phyloP scores from a whole-genome alignment of 2,888 invertebrate species.

The Athrips mouffetella region DNA sequence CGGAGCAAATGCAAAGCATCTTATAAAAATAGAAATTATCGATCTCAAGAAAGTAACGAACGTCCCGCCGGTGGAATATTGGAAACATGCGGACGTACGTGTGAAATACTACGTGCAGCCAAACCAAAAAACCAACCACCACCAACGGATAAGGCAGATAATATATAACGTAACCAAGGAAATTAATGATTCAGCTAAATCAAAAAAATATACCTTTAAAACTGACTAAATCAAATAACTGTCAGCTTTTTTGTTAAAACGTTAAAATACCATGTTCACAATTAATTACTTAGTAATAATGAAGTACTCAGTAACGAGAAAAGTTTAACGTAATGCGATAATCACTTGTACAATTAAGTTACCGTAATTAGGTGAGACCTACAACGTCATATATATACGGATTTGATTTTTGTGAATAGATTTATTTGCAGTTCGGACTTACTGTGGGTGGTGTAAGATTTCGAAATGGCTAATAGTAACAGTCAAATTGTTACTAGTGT shows the following conservation, averaged over 20 bases:
- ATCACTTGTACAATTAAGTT: background rate
- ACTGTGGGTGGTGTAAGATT: background rate
- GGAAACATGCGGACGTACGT: background rate
- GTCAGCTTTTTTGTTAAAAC: background rate
- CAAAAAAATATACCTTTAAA: too few relatives aligned
- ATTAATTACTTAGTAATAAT: background rate
- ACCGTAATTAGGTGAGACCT: background rate
- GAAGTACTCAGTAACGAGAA: too few relatives aligned
- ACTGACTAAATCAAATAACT: background rate
- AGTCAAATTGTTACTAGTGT: background rate
- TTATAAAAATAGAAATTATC: too few relatives aligned
- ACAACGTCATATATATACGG: too few relatives aligned
- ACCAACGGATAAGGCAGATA: too few relatives aligned
- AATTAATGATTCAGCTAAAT: too few relatives aligned
- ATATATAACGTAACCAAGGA: too few relatives aligned
- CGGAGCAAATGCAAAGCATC: too few relatives aligned
- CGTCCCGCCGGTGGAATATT: background rate
- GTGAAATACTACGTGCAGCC: background rate
- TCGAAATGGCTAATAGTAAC: background rate
- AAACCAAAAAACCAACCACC: background rate
- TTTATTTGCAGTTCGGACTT: too few relatives aligned
- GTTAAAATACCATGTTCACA: background rate
- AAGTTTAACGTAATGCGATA: background rate
- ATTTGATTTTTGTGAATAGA: too few relatives aligned
- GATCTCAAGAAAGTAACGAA: too few relatives aligned